Evolutionary conservation across 2,113 vertebrate species (phyloP).

Genomic region (Gobiocypris rarus): DNA sequence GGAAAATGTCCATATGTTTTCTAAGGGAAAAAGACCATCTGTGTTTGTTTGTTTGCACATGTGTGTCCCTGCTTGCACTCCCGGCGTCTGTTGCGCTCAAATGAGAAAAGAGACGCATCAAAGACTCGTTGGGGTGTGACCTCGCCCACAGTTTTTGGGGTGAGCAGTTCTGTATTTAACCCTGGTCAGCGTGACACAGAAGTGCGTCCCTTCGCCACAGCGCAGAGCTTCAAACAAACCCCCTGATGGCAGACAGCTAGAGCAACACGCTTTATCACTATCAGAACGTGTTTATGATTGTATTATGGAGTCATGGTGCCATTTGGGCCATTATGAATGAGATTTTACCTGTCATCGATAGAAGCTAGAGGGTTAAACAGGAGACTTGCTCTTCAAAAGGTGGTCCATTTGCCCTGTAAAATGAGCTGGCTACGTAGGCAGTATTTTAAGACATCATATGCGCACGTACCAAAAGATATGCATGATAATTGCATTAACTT

Average conservation of each 20-base stretch:
- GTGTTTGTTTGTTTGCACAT: conserved; percentile 44
- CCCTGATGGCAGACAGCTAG: conserved; percentile 59
- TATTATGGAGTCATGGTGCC: background rate
- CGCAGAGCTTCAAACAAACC: conserved; percentile 66
- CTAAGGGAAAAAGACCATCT: conserved; percentile 48
- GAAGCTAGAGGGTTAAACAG: background rate
- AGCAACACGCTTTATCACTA: conserved; percentile 27
- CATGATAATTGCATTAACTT: background rate
- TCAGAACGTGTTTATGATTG: background rate
- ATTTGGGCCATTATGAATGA: background rate
- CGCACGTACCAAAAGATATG: background rate
- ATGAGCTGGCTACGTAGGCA: background rate
- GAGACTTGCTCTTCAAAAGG: background rate
- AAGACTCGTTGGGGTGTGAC: conserved; percentile 68
- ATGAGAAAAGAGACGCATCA: conserved; percentile 57
- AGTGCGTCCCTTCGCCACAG: conserved; percentile 57
- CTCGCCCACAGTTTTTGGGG: conserved; percentile 68
- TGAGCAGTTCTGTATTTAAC: conserved; percentile 71
- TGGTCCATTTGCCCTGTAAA: background rate
- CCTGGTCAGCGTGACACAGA: conserved; percentile 57
- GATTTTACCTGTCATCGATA: background rate
- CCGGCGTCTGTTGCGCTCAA: background rate
- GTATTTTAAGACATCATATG: background rate
- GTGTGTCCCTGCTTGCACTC: conserved; percentile 18
- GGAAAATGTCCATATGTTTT: conserved; percentile 38